phyloP scores from a whole-genome alignment of 2,888 invertebrate species.

The Cryptophagus acutangulus region DNA sequence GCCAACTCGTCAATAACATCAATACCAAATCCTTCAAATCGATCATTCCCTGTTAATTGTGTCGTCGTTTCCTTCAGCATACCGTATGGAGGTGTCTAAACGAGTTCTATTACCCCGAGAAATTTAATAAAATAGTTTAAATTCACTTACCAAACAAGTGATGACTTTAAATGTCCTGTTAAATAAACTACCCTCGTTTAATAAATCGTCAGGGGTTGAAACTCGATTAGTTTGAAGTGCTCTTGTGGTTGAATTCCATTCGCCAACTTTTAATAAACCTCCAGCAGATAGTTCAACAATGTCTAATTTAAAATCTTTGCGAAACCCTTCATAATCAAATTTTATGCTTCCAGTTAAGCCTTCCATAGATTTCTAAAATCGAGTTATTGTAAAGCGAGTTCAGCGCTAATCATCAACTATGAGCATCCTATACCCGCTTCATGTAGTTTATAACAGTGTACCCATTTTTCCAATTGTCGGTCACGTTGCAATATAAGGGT shows the following conservation, averaged over 20 bases:
- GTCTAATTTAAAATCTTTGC: slow-evolving; percentile 65
- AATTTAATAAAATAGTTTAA: slow-evolving; percentile 5
- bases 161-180: slow-evolving; percentile 69
- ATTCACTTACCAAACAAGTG: slow-evolving; percentile 62
- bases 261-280: slow-evolving; percentile 62
- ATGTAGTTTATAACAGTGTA: slow-evolving; percentile 77
- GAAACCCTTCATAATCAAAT: slow-evolving; percentile 73
- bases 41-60: slow-evolving; percentile 69
- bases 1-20: slow-evolving; percentile 80
- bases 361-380: slow-evolving; percentile 56
- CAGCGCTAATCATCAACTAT: slow-evolving; percentile 4
- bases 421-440: slow-evolving; percentile 58
- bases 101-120: slow-evolving; percentile 5
- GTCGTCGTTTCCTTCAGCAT: slow-evolving; percentile 71
- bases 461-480: slow-evolving; percentile 70
- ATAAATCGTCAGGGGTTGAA: slow-evolving; percentile 8
- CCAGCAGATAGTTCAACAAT: slow-evolving; percentile 60
- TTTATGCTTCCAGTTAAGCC: slow-evolving; percentile 73
- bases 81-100: slow-evolving; percentile 76
- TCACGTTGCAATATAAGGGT: slow-evolving; percentile 57
- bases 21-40: slow-evolving; percentile 83
- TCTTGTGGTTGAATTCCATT: slow-evolving; percentile 57
- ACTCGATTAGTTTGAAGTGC: slow-evolving; percentile 21
- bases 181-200: slow-evolving; percentile 56
- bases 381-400: background rate